Conservation (phyloP, 37 sponge, comb jelly and placozoan genomes). For the Halisarca cf. caerulea region DNA sequence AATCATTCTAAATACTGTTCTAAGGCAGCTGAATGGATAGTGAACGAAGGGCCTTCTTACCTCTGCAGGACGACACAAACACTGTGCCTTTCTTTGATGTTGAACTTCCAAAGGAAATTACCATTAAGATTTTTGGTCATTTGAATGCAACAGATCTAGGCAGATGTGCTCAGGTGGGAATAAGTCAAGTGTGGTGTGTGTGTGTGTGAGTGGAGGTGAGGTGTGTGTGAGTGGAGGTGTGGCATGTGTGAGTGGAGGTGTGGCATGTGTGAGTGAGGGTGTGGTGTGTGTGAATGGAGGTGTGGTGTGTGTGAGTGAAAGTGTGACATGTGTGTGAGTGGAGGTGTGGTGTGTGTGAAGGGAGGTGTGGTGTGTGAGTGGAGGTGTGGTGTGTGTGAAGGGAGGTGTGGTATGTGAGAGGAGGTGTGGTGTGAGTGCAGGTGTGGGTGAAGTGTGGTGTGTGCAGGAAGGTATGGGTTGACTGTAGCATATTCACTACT, state of each 20-base stretch:
- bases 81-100: slow-evolving; percentile 83
- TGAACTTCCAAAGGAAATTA: slow-evolving; percentile 69
- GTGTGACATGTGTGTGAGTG: too few relatives aligned
- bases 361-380: not conserved
- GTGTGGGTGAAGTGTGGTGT: not conserved
- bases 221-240: too few relatives aligned
- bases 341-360: not conserved
- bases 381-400: not conserved
- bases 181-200: too few relatives aligned
- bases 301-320: not conserved
- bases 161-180: slow-evolving; percentile 54
- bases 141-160: slow-evolving; percentile 59
- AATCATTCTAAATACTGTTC: too few relatives aligned
- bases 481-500: too few relatives aligned
- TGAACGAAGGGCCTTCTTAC: not conserved
- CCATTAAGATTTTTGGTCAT: slow-evolving; percentile 57
- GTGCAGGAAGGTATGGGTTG: too few relatives aligned
- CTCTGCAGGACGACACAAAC: slow-evolving; percentile 72
- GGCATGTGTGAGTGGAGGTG: too few relatives aligned
- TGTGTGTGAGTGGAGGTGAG: too few relatives aligned
- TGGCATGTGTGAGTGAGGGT: too few relatives aligned
- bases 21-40: not conserved
- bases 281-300: too few relatives aligned
- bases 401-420: not conserved
- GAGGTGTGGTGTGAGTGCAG: not conserved